Conservation (phyloP, 2,888 invertebrate species). For the Eupithecia inturbata region DNA sequence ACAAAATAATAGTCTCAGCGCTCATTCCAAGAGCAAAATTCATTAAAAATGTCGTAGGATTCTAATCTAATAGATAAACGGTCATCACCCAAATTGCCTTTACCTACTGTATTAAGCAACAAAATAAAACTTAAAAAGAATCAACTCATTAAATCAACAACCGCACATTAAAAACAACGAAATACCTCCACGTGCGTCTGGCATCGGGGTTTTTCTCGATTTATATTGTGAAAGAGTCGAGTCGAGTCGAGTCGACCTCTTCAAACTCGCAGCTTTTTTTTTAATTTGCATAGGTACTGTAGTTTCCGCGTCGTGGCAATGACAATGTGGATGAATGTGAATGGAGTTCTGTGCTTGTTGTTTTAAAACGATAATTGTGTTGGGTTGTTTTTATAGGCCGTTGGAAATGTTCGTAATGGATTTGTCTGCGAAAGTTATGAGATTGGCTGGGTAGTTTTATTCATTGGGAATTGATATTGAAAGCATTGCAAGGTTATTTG, state of each 20-base stretch:
- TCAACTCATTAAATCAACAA: conserved; percentile 8
- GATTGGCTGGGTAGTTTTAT: conserved; percentile 18
- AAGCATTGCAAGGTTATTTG: not conserved
- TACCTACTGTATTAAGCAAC: not conserved
- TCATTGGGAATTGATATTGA: conserved; percentile 14
- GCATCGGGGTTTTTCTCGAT: conserved; percentile 47
- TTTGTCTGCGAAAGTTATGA: conserved; percentile 24
- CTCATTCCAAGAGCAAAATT: too few species aligned
- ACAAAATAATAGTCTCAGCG: too few species aligned
- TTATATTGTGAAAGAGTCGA: conserved; percentile 47
- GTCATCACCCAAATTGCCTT: not conserved
- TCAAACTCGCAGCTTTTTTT: conserved; percentile 41
- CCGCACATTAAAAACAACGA: conserved; percentile 8
- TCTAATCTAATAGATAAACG: not conserved
- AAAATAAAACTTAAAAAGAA: not conserved
- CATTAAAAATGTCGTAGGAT: too few species aligned
- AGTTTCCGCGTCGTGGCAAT: conserved; percentile 41
- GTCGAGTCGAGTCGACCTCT: conserved; percentile 42
- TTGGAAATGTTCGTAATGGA: conserved; percentile 31
- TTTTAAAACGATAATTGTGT: conserved; percentile 41
- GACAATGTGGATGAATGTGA: conserved; percentile 42
- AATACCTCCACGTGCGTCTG: conserved; percentile 21
- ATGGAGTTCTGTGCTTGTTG: conserved; percentile 36
- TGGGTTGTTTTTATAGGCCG: conserved; percentile 35
- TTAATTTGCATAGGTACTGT: conserved; percentile 42